These are phyloP conservation scores for Istiophorus platypterus DNA, from an alignment of 2,113 vertebrate genomes.

Conservation along the genomic window DNA sequence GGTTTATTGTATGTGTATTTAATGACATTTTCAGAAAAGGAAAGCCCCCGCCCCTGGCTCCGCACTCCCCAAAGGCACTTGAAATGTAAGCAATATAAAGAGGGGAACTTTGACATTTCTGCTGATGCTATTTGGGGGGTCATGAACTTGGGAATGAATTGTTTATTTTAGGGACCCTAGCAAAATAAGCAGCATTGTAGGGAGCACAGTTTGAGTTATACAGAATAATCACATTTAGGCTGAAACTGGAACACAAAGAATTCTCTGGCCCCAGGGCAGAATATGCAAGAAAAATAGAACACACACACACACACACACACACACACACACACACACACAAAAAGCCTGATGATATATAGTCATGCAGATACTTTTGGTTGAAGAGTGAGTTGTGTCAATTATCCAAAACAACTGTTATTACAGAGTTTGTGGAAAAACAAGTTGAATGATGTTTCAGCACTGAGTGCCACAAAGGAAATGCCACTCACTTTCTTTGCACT, in stretches of 20 bases:
- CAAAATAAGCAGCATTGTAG: constrained; percentile 29
- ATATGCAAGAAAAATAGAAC: constrained; percentile 1
- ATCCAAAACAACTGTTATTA: no score
- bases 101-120: constrained; percentile 45
- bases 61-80: constrained; percentile 8
- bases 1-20: constrained; percentile 55
- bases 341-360: not conserved
- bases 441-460: no score
- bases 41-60: constrained; percentile 12
- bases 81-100: constrained; percentile 47
- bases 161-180: constrained; percentile 11
- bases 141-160: constrained; percentile 33
- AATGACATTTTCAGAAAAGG: constrained; percentile 60
- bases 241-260: constrained; percentile 24
- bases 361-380: not conserved
- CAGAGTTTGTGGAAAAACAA: no score
- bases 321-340: no score
- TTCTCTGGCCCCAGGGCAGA: constrained; percentile 24
- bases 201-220: not conserved
- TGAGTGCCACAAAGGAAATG: no score
- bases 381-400: no score
- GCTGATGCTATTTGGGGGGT: constrained; percentile 23
- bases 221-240: not conserved
- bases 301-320: not conserved
- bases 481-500: no score